phyloP scores from a whole-genome alignment of 2,888 invertebrate genomes.

The Suillia variegata region DNA sequence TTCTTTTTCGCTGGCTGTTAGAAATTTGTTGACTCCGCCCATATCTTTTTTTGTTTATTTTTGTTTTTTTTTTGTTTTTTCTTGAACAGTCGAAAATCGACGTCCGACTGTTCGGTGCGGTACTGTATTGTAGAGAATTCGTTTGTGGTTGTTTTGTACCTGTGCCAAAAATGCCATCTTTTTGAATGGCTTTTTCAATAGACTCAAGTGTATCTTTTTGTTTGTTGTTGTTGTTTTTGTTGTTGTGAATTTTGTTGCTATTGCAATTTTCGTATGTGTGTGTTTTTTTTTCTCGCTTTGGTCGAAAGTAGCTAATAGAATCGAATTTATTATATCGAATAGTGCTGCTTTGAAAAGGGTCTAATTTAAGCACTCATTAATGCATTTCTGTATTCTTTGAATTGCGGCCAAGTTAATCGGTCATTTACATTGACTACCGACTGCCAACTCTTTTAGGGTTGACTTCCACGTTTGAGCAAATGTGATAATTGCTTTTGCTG shows the following conservation, averaged over 20 bases:
- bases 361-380: background rate
- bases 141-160: conserved; percentile 40
- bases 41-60: no score
- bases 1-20: conserved; percentile 40
- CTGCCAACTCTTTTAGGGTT: no score
- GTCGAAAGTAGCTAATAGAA: conserved; percentile 11
- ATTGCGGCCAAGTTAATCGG: background rate
- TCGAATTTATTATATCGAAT: conserved; percentile 1
- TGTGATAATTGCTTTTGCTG: no score
- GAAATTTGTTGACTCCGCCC: conserved; percentile 52
- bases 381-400: background rate
- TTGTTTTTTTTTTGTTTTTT: no score
- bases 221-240: conserved; percentile 32
- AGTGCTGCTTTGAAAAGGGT: background rate
- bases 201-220: conserved; percentile 17
- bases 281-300: conserved; percentile 20
- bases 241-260: conserved; percentile 29
- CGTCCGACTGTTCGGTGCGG: background rate
- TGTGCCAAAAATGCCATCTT: conserved; percentile 55
- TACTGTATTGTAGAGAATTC: background rate
- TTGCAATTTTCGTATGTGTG: conserved; percentile 33
- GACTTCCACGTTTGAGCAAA: no score
- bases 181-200: conserved; percentile 54
- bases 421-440: background rate
- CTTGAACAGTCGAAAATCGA: background rate